These are phyloP conservation scores for Sisyra nigra DNA, from an alignment of 2,888 invertebrate genomes.

Conservation along the genomic window DNA sequence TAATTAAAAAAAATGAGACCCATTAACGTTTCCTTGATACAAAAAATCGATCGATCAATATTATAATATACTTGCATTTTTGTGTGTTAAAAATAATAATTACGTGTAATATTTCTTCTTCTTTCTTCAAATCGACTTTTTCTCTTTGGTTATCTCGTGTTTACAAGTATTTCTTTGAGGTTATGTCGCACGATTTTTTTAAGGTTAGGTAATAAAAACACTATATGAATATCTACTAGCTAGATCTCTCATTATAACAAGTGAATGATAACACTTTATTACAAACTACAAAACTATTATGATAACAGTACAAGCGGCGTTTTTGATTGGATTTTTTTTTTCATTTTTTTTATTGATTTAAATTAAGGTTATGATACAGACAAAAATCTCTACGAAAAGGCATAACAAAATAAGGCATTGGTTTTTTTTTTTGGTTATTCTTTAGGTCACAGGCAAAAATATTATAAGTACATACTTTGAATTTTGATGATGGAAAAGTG, in stretches of 20 bases:
- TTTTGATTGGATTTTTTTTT: background rate
- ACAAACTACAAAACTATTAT: conserved; percentile 25
- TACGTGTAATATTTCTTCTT: background rate
- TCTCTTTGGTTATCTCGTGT: no score
- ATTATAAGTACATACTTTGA: background rate
- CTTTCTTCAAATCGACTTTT: background rate
- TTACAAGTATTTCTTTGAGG: no score
- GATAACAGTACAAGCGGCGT: conserved; percentile 17
- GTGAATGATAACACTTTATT: conserved; percentile 9
- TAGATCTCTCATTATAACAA: conserved; percentile 9
- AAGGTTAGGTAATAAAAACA: background rate
- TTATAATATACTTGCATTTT: no score
- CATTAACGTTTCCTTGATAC: no score
- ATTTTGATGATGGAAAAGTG: background rate
- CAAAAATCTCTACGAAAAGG: no score
- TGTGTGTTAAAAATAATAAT: background rate
- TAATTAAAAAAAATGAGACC: no score
- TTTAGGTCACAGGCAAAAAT: background rate
- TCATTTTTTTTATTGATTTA: background rate
- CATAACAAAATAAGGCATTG: no score
- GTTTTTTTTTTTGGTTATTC: background rate
- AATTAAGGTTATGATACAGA: no score
- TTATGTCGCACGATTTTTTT: background rate
- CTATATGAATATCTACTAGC: conserved; percentile 6
- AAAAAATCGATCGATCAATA: no score